phyloP scores from a whole-genome alignment of 1,140 invertebrate species.

The Brachionus calyciflorus region DNA sequence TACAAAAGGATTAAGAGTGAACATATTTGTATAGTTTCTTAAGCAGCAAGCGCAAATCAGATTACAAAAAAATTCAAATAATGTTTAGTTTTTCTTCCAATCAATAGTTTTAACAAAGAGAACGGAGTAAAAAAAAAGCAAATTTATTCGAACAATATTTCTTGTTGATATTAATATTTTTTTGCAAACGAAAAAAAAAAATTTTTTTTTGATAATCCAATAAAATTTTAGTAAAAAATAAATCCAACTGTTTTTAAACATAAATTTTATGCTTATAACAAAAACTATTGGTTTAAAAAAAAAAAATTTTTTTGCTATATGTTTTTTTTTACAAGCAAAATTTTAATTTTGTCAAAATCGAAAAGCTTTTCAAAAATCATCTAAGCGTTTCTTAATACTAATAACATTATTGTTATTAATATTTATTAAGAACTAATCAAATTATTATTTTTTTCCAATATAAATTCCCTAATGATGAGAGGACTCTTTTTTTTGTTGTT shows the following conservation, averaged over 20 bases:
- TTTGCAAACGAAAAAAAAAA: no score
- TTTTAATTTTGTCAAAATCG: neutral
- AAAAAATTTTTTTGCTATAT: neutral
- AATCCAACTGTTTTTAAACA: no score
- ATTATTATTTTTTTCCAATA: slow-evolving; percentile 1
- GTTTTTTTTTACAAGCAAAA: no score
- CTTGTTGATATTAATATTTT: slow-evolving; percentile 26
- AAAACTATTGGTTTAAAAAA: neutral
- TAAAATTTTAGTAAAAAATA: no score
- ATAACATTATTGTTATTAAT: neutral
- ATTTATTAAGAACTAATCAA: slow-evolving; percentile 36
- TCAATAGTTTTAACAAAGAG: slow-evolving; percentile 27
- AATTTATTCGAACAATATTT: neutral
- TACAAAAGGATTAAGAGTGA: slow-evolving; percentile 41
- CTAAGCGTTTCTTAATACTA: slow-evolving; percentile 25
- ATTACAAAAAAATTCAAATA: neutral
- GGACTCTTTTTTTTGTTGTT: neutral
- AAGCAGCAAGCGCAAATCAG: neutral
- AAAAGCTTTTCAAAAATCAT: slow-evolving; percentile 26
- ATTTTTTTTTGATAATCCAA: no score
- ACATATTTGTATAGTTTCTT: neutral
- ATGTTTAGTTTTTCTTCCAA: slow-evolving; percentile 43
- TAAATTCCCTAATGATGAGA: neutral
- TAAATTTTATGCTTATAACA: no score
- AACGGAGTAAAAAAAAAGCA: neutral